Percentiles rank a stretch among this genome's conserved stretches.
phyloP scores from a whole-genome alignment of 1,140 invertebrate genomes.

The Ceratina australensis region DNA sequence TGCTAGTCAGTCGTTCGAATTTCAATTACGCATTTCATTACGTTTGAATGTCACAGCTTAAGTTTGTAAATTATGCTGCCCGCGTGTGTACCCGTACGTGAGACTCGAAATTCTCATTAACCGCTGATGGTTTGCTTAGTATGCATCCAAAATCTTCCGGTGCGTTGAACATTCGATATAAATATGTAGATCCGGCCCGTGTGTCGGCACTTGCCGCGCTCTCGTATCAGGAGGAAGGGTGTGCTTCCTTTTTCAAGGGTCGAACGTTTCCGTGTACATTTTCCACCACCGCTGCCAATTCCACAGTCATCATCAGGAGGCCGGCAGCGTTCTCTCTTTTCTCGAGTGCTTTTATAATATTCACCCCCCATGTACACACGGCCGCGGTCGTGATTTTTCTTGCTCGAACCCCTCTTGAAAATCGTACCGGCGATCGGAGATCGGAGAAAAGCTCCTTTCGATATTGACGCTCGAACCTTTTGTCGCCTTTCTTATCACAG shows the following conservation, averaged over 20 bases:
- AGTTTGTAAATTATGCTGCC: too few species aligned
- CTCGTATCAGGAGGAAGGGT: slow-evolving; percentile 35
- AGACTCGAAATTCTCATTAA: slow-evolving; percentile 24
- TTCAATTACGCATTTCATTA: too few species aligned
- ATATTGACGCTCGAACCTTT: slow-evolving; percentile 24
- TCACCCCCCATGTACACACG: slow-evolving; percentile 66
- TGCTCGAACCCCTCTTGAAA: slow-evolving; percentile 10
- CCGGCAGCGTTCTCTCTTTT: slow-evolving; percentile 26
- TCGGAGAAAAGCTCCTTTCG: slow-evolving; percentile 15
- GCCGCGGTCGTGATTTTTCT: slow-evolving; percentile 38
- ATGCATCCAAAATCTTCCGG: slow-evolving; percentile 73
- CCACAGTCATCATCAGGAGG: slow-evolving; percentile 14
- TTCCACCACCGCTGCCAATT: slow-evolving; percentile 35
- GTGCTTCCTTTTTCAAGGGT: slow-evolving; percentile 43
- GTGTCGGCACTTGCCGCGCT: slow-evolving; percentile 42
- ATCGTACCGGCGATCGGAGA: slow-evolving; percentile 33
- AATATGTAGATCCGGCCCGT: slow-evolving; percentile 69
- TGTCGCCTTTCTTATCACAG: slow-evolving; percentile 21
- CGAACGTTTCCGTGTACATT: slow-evolving; percentile 40
- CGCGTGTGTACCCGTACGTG: slow-evolving; percentile 5
- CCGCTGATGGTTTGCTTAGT: slow-evolving; percentile 59
- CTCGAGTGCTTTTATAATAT: slow-evolving; percentile 74
- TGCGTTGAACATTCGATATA: slow-evolving; percentile 68
- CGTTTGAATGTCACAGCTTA: too few species aligned
- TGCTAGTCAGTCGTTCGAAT: not conserved